Base-by-base conservation (phyloP, 2,888 invertebrate species). In the Drosophila koepferae region DNA sequence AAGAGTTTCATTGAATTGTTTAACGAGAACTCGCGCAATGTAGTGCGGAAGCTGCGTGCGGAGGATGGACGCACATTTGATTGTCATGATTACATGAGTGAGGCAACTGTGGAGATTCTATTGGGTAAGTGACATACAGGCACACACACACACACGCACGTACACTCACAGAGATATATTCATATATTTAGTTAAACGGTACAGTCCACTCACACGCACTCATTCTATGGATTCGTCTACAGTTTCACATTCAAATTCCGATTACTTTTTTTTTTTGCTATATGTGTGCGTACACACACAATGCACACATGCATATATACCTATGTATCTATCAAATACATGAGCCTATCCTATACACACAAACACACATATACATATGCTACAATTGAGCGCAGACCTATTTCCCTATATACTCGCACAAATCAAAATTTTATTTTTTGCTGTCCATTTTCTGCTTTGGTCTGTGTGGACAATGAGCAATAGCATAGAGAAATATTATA, bases 1-100 rank as follows among this genome's bases (percentile, higher is more conserved):
- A 97, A 97, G 94, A 96, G 96, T 83, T 97, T 97, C 94, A 96
- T 97, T 88, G 96, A 96, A 90, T 94, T 97, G 41, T 97, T 97
- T 94, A 97, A 97, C 91, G 96, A 96, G 74, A 97, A 97, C 93
- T 97, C 97, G 49, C 94, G 95, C 53, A 95, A 95, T 63, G 96
- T 96, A 7, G 96, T 97, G 6, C 95, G 95, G 67, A 96, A 95
- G 90, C 93, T 97, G 92, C 95, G 95, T 92, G 95, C 95, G 82
- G 96, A 96, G 92, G 92, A 94, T 61, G 94, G 93, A 63, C 95
- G 95, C 80, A 95, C 94, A 60, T 96, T 97, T 90, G 97, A 97
- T 92, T 95, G 96, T 88, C 96, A 97, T 89, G 96, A 97, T 92
- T 96, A 97, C 93, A 96, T 97, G 96, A 96, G 96, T 91, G 97